Evolutionary conservation across 2,888 invertebrate species (phyloP).

Genomic region (Sylvicola fuscatus): DNA sequence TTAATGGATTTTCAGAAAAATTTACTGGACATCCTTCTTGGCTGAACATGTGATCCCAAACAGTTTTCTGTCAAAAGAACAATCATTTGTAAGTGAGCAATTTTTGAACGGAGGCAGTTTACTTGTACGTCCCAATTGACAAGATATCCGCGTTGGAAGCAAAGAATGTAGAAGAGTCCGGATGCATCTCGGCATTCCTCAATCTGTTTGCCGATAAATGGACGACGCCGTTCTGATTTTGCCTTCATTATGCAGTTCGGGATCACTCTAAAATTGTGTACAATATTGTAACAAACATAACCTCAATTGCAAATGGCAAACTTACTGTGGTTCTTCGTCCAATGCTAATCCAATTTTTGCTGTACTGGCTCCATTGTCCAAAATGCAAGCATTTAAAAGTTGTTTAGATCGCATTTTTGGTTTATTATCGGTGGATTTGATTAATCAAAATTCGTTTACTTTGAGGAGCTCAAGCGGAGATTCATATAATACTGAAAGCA

Average conservation of each 20-base stretch:
- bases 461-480: too few relatives aligned
- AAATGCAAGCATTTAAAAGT: conserved; percentile 20
- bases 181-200: conserved; percentile 94
- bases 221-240: conserved; percentile 81
- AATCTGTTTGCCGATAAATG: conserved; percentile 86
- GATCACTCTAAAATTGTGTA: conserved; percentile 33
- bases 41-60: conserved; percentile 92
- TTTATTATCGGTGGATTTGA: too few relatives aligned
- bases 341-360: conserved; percentile 69
- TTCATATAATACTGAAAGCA: too few relatives aligned
- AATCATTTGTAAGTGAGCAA: too few relatives aligned
- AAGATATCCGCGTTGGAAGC: conserved; percentile 87
- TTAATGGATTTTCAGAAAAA: conserved; percentile 53
- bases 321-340: conserved; percentile 41
- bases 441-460: too few relatives aligned
- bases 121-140: conserved; percentile 80
- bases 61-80: conserved; percentile 41
- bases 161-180: conserved; percentile 79
- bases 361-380: conserved; percentile 78
- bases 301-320: conserved; percentile 5
- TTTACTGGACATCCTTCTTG: conserved; percentile 64
- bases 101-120: background rate
- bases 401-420: too few relatives aligned
- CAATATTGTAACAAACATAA: conserved; percentile 2
- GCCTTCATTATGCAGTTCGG: conserved; percentile 98